phyloP scores from a whole-genome alignment of 2,113 vertebrate species.

The Sardina pilchardus region DNA sequence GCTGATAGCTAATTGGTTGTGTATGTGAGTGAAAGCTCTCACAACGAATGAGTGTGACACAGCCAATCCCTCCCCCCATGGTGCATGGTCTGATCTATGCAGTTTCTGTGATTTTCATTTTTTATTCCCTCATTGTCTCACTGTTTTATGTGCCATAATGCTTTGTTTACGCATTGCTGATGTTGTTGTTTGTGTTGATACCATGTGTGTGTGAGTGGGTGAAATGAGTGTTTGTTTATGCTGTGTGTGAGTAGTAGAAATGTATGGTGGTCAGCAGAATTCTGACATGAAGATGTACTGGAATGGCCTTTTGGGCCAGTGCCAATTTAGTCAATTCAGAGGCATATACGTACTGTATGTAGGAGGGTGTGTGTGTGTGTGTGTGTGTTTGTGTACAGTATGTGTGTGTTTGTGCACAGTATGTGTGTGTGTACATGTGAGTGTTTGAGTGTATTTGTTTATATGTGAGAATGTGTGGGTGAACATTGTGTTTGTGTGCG shows the following conservation, averaged over 20 bases:
- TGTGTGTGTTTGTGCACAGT: conserved; percentile 21
- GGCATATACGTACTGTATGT: not conserved
- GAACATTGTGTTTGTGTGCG: not conserved
- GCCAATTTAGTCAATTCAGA: conserved; percentile 25
- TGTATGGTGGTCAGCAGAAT: not conserved
- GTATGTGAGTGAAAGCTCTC: conserved; percentile 2
- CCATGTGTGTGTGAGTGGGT: conserved; percentile 27
- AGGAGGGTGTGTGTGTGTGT: conserved; percentile 7
- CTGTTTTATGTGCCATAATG: conserved; percentile 35
- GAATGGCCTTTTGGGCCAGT: not conserved
- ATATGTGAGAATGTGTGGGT: not conserved
- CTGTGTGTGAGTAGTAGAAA: not conserved
- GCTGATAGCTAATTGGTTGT: not conserved
- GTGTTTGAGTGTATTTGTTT: not conserved
- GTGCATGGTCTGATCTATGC: conserved; percentile 83
- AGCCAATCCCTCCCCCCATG: conserved; percentile 49
- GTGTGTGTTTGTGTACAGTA: not conserved
- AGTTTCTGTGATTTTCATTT: conserved; percentile 74
- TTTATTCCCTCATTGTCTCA: conserved; percentile 45
- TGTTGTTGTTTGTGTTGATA: conserved; percentile 6
- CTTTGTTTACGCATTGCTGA: conserved; percentile 18
- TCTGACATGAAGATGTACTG: conserved; percentile 3
- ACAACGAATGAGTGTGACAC: conserved; percentile 3
- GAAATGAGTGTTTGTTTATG: conserved; percentile 26
- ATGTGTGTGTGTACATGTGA: conserved; percentile 5